Conservation (phyloP, 2,113 vertebrate genomes). For the Tragulus kanchil region DNA sequence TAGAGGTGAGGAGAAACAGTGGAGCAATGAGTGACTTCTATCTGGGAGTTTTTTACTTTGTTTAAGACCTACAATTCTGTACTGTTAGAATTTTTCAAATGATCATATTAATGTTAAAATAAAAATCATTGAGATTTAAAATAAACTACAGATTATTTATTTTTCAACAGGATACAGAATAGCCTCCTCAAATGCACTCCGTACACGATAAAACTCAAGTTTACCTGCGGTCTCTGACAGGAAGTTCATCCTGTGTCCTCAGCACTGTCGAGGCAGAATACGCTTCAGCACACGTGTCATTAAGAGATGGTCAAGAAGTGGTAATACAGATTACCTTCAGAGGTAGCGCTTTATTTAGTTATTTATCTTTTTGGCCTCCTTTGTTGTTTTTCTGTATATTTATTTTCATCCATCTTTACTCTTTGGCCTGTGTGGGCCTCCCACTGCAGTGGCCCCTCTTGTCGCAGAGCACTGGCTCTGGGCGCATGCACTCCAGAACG, state of each 20-base stretch:
- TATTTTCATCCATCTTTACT: no score
- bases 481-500: no score
- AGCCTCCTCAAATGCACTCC: background rate
- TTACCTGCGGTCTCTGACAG: background rate
- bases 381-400: no score
- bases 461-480: no score
- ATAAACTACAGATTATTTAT: background rate
- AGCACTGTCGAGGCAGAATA: background rate
- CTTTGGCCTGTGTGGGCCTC: no score
- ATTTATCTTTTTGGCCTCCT: no score
- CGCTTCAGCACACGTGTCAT: background rate
- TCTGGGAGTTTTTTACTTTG: background rate
- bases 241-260: background rate
- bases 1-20: background rate
- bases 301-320: background rate
- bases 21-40: background rate
- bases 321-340: background rate
- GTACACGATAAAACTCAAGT: background rate
- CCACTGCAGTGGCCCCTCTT: no score
- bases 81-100: background rate
- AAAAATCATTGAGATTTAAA: conserved; percentile 33
- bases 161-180: background rate
- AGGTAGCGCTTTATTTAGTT: accelerated
- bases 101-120: background rate
- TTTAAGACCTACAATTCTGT: background rate